Evolutionary conservation across 2,888 invertebrate species (phyloP).

Genomic region (Trissolcus brochymenae): DNA sequence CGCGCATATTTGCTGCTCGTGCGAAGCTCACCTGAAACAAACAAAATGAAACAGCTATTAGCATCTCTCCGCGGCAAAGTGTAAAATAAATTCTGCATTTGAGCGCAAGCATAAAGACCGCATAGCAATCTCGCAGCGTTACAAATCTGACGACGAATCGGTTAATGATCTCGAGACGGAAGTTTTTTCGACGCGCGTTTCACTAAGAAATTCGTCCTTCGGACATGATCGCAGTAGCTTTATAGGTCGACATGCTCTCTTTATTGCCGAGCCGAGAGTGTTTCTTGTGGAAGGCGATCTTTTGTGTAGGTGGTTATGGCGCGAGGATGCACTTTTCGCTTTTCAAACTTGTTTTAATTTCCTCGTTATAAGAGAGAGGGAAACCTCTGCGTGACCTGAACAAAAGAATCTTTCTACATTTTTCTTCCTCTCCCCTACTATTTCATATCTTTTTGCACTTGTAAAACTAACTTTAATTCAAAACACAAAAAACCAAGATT

Average conservation of each 20-base stretch:
- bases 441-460: too few relatives aligned
- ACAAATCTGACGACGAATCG: constrained; percentile 43
- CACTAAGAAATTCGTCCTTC: constrained; percentile 47
- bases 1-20: background rate
- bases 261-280: constrained; percentile 29
- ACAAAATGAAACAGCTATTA: constrained; percentile 38
- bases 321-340: constrained; percentile 7
- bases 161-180: constrained; percentile 20
- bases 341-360: constrained; percentile 37
- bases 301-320: constrained; percentile 34
- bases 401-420: too few relatives aligned
- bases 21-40: constrained; percentile 49
- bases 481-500: too few relatives aligned
- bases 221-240: constrained; percentile 41
- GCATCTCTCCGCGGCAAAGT: constrained; percentile 14
- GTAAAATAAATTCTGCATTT: constrained; percentile 25
- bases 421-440: too few relatives aligned
- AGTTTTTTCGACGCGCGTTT: constrained; percentile 37
- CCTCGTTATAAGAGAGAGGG: background rate
- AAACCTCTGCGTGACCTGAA: too few relatives aligned
- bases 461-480: too few relatives aligned
- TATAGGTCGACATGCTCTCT: constrained; percentile 52
- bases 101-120: constrained; percentile 12
- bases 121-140: constrained; percentile 32
- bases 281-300: constrained; percentile 24